Evolutionary conservation across 2,888 invertebrate genomes (phyloP).

Genomic region (Criorhina ranunculi): DNA sequence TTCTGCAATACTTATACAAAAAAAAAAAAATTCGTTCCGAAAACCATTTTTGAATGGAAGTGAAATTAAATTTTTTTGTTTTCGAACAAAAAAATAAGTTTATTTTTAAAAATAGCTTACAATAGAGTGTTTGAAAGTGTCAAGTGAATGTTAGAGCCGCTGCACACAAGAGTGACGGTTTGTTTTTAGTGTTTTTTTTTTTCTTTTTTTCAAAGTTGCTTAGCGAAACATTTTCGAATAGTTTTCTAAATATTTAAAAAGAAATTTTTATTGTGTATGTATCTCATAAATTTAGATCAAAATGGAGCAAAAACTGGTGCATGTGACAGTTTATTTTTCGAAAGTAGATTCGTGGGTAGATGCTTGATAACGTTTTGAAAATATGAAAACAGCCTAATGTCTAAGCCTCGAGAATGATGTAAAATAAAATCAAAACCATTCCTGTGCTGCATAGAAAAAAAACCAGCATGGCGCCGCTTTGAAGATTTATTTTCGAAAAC

Average conservation of each 20-base stretch:
- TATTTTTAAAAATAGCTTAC: conserved; percentile 67
- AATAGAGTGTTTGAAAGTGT: conserved; percentile 62
- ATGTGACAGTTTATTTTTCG: background rate
- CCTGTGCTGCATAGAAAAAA: too few relatives aligned
- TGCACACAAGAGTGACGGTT: conserved; percentile 60
- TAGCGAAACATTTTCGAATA: conserved; percentile 53
- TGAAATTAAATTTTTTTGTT: conserved; percentile 38
- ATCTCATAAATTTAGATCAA: conserved; percentile 21
- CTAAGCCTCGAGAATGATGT: too few relatives aligned
- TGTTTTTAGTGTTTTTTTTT: conserved; percentile 44
- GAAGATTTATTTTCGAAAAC: background rate
- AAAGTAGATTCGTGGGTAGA: too few relatives aligned
- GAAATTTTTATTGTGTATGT: conserved; percentile 6
- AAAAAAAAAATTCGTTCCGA: conserved; percentile 3
- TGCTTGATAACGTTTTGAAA: too few relatives aligned
- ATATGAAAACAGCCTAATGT: too few relatives aligned
- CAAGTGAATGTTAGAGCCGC: conserved; percentile 43
- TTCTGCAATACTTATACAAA: conserved; percentile 11
- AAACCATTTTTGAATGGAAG: conserved; percentile 59
- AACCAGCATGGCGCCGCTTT: background rate
- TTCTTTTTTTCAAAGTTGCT: conserved; percentile 30
- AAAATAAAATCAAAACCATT: too few relatives aligned
- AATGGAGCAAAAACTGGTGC: conserved; percentile 26
- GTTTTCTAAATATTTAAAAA: conserved; percentile 33
- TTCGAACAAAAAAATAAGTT: conserved; percentile 21